phyloP scores from a whole-genome alignment of 2,888 invertebrate species.

The Cyaniris semiargus region DNA sequence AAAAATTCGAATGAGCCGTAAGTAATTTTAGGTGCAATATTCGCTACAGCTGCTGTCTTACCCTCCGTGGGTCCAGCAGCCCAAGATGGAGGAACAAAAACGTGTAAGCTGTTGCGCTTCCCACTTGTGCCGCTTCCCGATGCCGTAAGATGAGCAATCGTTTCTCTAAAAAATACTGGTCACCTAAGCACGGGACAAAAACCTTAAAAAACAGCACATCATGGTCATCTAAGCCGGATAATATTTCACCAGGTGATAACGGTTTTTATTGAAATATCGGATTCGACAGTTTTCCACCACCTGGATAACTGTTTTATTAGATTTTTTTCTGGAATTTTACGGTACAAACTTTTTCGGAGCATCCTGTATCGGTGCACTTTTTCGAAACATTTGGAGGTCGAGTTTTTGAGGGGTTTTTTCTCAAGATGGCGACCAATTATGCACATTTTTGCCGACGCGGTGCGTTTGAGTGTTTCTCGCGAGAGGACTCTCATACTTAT shows the following conservation, averaged over 20 bases:
- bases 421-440: constrained; percentile 71
- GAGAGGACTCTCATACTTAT: constrained; percentile 60
- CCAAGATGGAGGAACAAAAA: not conserved
- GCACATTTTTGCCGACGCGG: constrained; percentile 78
- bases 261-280: not conserved
- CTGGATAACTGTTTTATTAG: constrained; percentile 8
- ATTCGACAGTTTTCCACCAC: not conserved
- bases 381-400: constrained; percentile 76
- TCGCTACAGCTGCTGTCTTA: too few species aligned
- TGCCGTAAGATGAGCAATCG: not conserved
- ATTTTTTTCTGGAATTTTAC: constrained; percentile 24
- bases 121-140: not conserved
- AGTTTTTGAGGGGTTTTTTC: constrained; percentile 76
- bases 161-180: not conserved
- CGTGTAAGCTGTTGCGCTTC: not conserved
- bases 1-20: too few species aligned
- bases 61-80: not conserved
- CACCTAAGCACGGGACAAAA: not conserved
- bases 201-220: not conserved
- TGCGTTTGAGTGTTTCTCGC: constrained; percentile 63
- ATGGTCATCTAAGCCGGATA: not conserved
- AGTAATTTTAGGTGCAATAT: too few species aligned
- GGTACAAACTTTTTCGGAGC: constrained; percentile 43
- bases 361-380: constrained; percentile 74
- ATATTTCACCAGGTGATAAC: constrained; percentile 14